Percentiles rank a stretch among this genome's conserved stretches.
Evolutionary conservation across 30 jellyfish, hydroid and myxozoan genomes (phyloP).

Genomic region (Mastigias papua): DNA sequence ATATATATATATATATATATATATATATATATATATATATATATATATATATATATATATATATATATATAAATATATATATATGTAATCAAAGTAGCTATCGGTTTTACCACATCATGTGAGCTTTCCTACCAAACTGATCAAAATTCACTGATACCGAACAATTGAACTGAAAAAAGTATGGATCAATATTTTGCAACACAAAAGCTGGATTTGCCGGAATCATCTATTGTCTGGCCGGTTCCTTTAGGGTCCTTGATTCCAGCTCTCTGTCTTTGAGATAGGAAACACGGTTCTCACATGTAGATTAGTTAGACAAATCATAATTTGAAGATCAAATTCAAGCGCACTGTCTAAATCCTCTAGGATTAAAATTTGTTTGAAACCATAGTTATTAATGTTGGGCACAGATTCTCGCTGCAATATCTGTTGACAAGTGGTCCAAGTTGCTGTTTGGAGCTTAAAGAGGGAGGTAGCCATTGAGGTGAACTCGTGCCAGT

Average conservation of each 20-base stretch:
- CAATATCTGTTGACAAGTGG: neutral
- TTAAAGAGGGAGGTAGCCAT: too few relatives aligned
- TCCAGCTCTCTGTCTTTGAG: neutral
- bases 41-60: too few relatives aligned
- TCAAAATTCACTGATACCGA: too few relatives aligned
- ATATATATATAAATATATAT: too few relatives aligned
- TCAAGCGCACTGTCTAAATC: conserved; percentile 15
- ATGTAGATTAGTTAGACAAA: conserved; percentile 27
- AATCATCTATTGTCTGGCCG: neutral
- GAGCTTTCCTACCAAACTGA: too few relatives aligned
- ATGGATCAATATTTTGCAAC: neutral
- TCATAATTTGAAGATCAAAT: conserved; percentile 12
- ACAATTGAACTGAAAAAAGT: too few relatives aligned
- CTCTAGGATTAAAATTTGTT: conserved; percentile 1
- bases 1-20: too few relatives aligned
- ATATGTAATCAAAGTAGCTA: too few relatives aligned
- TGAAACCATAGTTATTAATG: neutral
- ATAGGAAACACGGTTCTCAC: neutral
- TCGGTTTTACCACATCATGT: too few relatives aligned
- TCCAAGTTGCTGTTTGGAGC: neutral
- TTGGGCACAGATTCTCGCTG: neutral
- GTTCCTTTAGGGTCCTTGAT: neutral
- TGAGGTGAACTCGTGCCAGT: too few relatives aligned
- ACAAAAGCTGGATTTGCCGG: neutral
- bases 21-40: too few relatives aligned